Evolutionary conservation across 1,140 invertebrate species (phyloP).

Genomic region (Drosophila orena): DNA sequence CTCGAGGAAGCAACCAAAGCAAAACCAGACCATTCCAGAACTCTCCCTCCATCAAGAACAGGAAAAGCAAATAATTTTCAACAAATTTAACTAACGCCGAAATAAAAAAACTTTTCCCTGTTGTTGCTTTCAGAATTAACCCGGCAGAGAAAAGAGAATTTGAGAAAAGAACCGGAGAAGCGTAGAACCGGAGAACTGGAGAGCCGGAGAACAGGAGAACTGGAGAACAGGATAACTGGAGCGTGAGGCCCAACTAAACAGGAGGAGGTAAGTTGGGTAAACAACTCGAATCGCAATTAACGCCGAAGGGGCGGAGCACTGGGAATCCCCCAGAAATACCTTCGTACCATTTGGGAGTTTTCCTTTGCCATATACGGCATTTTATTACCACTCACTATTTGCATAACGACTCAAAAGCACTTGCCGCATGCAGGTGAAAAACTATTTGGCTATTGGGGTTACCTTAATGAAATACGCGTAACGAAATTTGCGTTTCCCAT

Average conservation of each 20-base stretch:
- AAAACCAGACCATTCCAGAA: constrained; percentile 29
- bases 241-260: constrained; percentile 73
- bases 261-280: constrained; percentile 74
- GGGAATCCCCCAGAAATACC: constrained; percentile 17
- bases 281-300: constrained; percentile 65
- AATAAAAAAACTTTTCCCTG: constrained; percentile 50
- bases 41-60: constrained; percentile 27
- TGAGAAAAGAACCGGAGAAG: constrained; percentile 9
- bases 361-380: constrained; percentile 13
- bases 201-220: constrained; percentile 61
- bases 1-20: constrained; percentile 43
- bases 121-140: constrained; percentile 54
- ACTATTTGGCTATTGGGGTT: constrained; percentile 9
- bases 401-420: constrained; percentile 38
- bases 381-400: constrained; percentile 28
- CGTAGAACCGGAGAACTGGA: constrained; percentile 51
- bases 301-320: constrained; percentile 27
- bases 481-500: constrained; percentile 48
- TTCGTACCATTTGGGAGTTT: constrained; percentile 24
- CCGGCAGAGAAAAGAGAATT: constrained; percentile 15
- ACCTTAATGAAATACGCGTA: constrained; percentile 53
- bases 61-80: constrained; percentile 69
- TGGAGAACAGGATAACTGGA: constrained; percentile 63
- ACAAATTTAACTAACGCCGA: constrained; percentile 66
- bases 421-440: constrained; percentile 22